These are phyloP conservation scores for Paedocypris micromegethes DNA, from an alignment of 2,797 vertebrate genomes.

Conservation along the genomic window DNA sequence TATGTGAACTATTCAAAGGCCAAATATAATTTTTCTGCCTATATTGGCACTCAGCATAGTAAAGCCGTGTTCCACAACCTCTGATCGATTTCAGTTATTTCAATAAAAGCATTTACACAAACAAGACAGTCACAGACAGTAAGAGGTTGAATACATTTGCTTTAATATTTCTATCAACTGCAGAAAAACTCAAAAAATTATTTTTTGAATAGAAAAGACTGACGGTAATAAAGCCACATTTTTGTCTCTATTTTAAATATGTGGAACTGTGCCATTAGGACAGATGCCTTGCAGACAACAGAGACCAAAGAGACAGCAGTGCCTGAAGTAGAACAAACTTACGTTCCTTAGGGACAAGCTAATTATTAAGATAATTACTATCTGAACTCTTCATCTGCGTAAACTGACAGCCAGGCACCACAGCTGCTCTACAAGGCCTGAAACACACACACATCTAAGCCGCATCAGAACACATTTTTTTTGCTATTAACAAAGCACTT, in stretches of 20 bases:
- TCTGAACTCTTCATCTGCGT: slow-evolving; percentile 35
- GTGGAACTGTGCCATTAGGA: slow-evolving; percentile 37
- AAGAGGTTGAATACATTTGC: too few relatives aligned
- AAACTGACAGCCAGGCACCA: slow-evolving; percentile 30
- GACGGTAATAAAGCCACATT: slow-evolving; percentile 28
- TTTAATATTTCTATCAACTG: too few relatives aligned
- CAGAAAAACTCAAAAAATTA: too few relatives aligned
- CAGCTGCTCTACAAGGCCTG: slow-evolving; percentile 22
- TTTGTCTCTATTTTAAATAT: slow-evolving; percentile 35
- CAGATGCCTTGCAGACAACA: slow-evolving; percentile 26
- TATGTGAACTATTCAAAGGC: too few relatives aligned
- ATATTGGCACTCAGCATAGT: too few relatives aligned
- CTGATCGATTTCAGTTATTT: too few relatives aligned
- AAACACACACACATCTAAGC: slow-evolving; percentile 14
- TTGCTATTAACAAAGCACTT: slow-evolving; percentile 4
- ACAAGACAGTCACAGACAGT: too few relatives aligned
- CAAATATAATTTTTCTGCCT: too few relatives aligned
- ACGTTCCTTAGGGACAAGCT: slow-evolving; percentile 27
- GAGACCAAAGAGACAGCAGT: slow-evolving; percentile 25
- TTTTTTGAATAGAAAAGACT: too few relatives aligned
- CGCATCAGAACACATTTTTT: background rate
- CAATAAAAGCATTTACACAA: too few relatives aligned
- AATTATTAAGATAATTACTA: slow-evolving; percentile 41
- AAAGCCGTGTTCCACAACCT: too few relatives aligned
- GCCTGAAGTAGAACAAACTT: slow-evolving; percentile 42